Conservation (phyloP, 2,888 invertebrate species). For the Ornithoptera alexandrae region DNA sequence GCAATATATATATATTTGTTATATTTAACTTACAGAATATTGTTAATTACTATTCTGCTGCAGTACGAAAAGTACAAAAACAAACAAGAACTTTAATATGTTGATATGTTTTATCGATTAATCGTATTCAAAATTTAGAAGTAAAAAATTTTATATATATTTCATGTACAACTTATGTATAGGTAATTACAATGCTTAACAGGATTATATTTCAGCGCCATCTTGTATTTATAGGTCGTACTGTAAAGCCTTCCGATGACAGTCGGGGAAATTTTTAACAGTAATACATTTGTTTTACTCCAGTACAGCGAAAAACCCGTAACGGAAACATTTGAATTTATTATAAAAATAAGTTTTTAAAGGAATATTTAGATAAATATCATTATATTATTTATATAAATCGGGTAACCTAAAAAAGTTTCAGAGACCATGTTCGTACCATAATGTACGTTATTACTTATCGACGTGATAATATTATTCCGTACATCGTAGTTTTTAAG, state of each 20-base stretch:
- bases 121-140: neutral
- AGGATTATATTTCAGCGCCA: constrained; percentile 11
- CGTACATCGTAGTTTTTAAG: constrained; percentile 3
- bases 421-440: neutral
- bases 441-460: neutral
- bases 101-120: neutral
- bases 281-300: neutral
- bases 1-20: too few relatives aligned
- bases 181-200: neutral
- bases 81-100: neutral
- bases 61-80: neutral
- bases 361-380: neutral
- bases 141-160: neutral
- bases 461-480: neutral
- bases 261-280: neutral
- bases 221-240: constrained; percentile 10
- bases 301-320: neutral
- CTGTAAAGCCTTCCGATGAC: constrained; percentile 2
- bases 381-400: neutral
- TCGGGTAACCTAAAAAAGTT: neutral
- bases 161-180: neutral
- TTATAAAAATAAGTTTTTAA: neutral
- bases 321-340: neutral
- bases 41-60: too few relatives aligned
- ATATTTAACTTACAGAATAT: too few relatives aligned